A percentile compares a stretch with the other conserved stretches of the same genome.
phyloP scores from a whole-genome alignment of 2,888 invertebrate species.

The Omphaloscelis lunosa region DNA sequence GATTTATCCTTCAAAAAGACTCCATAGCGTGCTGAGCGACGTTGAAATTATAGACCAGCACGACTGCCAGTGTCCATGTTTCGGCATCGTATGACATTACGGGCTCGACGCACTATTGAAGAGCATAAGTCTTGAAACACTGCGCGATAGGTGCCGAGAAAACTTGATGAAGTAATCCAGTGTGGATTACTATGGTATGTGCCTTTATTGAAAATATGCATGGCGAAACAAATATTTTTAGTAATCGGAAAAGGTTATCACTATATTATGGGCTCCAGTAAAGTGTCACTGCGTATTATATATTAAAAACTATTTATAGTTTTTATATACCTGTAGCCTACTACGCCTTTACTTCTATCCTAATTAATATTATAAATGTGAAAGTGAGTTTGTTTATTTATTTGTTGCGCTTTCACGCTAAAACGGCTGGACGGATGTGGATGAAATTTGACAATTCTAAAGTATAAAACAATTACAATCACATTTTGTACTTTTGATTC shows the following conservation, averaged over 20 bases:
- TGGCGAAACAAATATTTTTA: not conserved
- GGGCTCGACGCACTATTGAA: not conserved
- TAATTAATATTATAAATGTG: too few species aligned
- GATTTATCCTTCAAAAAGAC: not conserved
- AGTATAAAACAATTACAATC: constrained; percentile 37
- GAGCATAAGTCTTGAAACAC: not conserved
- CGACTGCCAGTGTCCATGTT: not conserved
- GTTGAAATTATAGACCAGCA: not conserved
- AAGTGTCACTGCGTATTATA: too few species aligned
- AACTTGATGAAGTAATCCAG: not conserved
- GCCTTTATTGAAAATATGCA: not conserved
- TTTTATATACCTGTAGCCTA: not conserved
- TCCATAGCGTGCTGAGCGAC: not conserved
- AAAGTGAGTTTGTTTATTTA: too few species aligned
- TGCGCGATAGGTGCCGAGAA: not conserved
- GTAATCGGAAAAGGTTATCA: not conserved
- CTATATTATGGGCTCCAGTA: not conserved
- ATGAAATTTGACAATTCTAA: too few species aligned
- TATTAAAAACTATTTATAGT: too few species aligned
- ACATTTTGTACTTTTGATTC: constrained; percentile 24
- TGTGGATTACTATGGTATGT: too few species aligned
- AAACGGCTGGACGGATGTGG: too few species aligned
- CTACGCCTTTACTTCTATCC: not conserved
- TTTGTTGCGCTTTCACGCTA: too few species aligned
- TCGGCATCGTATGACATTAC: not conserved